These are phyloP conservation scores for Lasius platythorax DNA, from an alignment of 2,888 invertebrate genomes.

Conservation along the genomic window DNA sequence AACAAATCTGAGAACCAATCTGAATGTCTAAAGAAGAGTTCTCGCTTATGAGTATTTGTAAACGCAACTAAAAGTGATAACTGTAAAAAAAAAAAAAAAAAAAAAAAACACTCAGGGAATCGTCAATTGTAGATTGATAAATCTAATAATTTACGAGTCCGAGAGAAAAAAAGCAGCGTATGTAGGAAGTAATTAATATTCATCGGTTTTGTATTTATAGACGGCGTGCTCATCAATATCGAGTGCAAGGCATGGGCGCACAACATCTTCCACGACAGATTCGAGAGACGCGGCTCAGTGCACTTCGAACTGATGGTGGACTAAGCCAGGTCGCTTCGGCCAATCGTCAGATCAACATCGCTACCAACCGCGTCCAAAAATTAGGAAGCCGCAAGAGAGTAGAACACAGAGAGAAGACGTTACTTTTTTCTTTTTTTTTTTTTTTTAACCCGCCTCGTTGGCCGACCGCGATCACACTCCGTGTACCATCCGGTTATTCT, in stretches of 20 bases:
- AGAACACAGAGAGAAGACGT: conserved; percentile 64
- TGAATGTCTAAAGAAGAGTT: not conserved
- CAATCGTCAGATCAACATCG: conserved; percentile 72
- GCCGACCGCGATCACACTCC: conserved; percentile 71
- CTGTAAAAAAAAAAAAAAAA: not conserved
- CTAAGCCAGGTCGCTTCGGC: conserved; percentile 86
- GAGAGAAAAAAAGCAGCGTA: not conserved
- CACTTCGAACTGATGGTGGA: conserved; percentile 98
- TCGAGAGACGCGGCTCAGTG: conserved; percentile 96
- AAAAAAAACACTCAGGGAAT: not conserved
- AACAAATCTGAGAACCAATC: not conserved
- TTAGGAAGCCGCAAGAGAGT: conserved; percentile 59
- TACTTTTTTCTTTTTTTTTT: conserved; percentile 72
- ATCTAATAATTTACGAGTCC: not conserved
- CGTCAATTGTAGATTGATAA: not conserved
- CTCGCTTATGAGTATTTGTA: not conserved
- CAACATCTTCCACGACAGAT: conserved; percentile 95
- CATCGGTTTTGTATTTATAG: conserved; percentile 85
- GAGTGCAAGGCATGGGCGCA: conserved; percentile 98
- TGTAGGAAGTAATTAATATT: not conserved
- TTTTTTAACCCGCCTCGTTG: conserved; percentile 69
- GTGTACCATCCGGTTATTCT: conserved; percentile 65
- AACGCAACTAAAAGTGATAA: not conserved
- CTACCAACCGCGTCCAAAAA: conserved; percentile 74
- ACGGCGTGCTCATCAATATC: conserved; percentile 96